Evolutionary conservation across 1,140 invertebrate species (phyloP).

Genomic region (Drosophila kikkawai): DNA sequence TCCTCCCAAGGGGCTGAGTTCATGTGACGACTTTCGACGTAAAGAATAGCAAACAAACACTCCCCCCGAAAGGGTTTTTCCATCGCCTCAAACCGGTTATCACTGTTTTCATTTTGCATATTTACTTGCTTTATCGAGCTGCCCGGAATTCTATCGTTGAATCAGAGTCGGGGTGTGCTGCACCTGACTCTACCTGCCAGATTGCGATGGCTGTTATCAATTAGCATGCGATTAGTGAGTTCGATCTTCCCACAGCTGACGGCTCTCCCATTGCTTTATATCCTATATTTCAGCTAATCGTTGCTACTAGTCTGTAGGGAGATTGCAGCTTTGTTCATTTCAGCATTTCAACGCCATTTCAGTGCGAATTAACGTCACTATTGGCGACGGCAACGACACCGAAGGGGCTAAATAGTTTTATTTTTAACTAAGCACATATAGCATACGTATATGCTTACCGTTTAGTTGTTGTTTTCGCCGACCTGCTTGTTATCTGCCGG

Average conservation of each 20-base stretch:
- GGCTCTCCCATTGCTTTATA: slow-evolving; percentile 21
- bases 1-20: not conserved
- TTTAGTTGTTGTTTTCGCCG: slow-evolving; percentile 41
- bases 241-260: slow-evolving; percentile 37
- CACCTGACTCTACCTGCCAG: slow-evolving; percentile 32
- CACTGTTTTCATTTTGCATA: slow-evolving; percentile 40
- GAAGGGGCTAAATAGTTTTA: slow-evolving; percentile 77
- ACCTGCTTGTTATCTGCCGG: slow-evolving; percentile 50
- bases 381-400: slow-evolving; percentile 60
- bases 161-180: slow-evolving; percentile 36
- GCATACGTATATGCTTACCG: slow-evolving; percentile 13
- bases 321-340: slow-evolving; percentile 44
- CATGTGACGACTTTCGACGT: slow-evolving; percentile 34
- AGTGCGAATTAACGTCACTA: slow-evolving; percentile 59
- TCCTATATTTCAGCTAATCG: slow-evolving; percentile 17
- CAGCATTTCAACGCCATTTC: slow-evolving; percentile 20
- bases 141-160: slow-evolving; percentile 27
- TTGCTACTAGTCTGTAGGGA: not conserved
- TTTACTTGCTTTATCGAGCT: slow-evolving; percentile 30
- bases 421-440: slow-evolving; percentile 59
- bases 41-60: slow-evolving; percentile 3
- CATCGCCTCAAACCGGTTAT: slow-evolving; percentile 45
- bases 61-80: slow-evolving; percentile 32
- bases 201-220: slow-evolving; percentile 51
- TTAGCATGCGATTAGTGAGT: slow-evolving; percentile 46